Base-by-base conservation (phyloP, 2,888 invertebrate genomes). In the Pachymerium ferrugineum region DNA sequence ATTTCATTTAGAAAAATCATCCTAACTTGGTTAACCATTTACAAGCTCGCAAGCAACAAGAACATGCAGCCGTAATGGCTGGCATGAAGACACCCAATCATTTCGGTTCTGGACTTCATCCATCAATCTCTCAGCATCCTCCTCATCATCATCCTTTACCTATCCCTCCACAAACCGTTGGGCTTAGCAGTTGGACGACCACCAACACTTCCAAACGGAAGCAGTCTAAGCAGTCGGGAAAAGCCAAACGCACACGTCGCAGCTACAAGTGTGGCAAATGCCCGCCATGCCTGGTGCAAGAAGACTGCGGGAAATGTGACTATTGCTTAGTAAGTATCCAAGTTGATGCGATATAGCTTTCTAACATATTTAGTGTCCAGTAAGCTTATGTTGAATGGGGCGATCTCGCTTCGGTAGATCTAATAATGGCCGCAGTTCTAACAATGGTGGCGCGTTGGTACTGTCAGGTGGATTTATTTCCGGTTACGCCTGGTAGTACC, bases 261-360 rank as follows among this genome's bases (percentile, higher is more conserved):
- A 73, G 73, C 68, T 73, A 73, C 68, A 73, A 73, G 73, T 73
- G 73, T 35, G 73, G 73, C 67, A 73, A 73, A 73, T 73, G 73
- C 33, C 67, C 73, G 73, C 73, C 73, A 28, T 73, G 73, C 47
- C 47, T 73, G 73, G 73, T 73, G 73, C 73, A 73, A 35, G 73
- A 73, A 73, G 73, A 73, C 68, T 73, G 73, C 68, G 73, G 73
- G 33, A 73, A 73, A 33, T 73, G 73, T 35, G 73, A 73, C 33
- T 73, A 73, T 68, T 73, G 73, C 33, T 33, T 73, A 67, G 73
- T 73, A 68, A 73, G 31, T n/a, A 1, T 3, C 19, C 12, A 38
- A 67, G 14, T 6, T 67, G 14, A 35, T 10, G 35, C 35, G 35
- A 10, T 35, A 35, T 14, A 8, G 35, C 28, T 19, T 5, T 19